Evolutionary conservation across 1,140 invertebrate species (phyloP), one percentile per base, ranked within the genome.

Genomic region (Brachionus rotundiformis): DNA sequence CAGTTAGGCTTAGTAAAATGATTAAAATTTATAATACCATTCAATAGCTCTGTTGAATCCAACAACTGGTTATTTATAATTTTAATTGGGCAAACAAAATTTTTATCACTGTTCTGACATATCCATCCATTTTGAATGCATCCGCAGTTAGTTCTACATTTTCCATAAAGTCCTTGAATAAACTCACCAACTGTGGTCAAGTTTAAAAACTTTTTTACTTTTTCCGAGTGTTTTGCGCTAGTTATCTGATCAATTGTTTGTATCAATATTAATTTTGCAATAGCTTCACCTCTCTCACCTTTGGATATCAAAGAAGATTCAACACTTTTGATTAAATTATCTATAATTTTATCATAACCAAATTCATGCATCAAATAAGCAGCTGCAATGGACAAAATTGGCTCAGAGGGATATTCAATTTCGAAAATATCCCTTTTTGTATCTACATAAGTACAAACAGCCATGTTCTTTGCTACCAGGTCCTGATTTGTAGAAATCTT

Each of bases 21-120:
- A 39, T 36, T 71, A 39, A 71, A 71, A 71, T 71, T 71, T 2
- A 71, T 71, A 6, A 71, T 8, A 71, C 65, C 65, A 71, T 71
- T 71, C 3, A 71, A 11, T 1, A 71, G 4, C 6, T 39, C 31
- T 31, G 5, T 16, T 10, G 65, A 71, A 71, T 71, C 16, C 16
- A 16, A 6, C n/a, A 71, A 1, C 19, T 71, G 31, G 7, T 39
- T 5, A 71, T 19, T 36, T 19, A 71, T 19, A n/a, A 71, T 71
- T 39, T 36, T 71, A 39, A 71, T 71, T 1, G 13, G n/a, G 11
- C 65, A 39, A 71, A 3, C 2, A 16, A 10, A n/a, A 13, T 39
- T 71, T 39, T 36, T 5, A 36, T 36, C 33, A 36, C 13, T 11
- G 11, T 44, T 44, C 11, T 44, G 7, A n/a, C 65, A 71, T 39